phyloP scores from a whole-genome alignment of 2,797 vertebrate genomes.

The Danio jaintianensis region DNA sequence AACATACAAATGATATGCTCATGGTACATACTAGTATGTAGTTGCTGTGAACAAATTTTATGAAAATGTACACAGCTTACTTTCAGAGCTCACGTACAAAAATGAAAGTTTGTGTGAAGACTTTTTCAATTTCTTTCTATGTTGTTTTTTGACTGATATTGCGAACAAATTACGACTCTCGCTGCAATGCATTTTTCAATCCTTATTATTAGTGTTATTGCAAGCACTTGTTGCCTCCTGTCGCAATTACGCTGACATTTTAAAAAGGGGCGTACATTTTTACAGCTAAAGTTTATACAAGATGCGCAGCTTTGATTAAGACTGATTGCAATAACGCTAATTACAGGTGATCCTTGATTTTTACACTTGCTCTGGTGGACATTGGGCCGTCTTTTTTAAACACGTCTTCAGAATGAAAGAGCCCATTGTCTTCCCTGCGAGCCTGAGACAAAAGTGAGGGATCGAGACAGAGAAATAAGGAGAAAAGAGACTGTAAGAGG shows the following conservation, averaged over 20 bases:
- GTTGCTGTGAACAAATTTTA: too few relatives aligned
- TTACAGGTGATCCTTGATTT: constrained; percentile 65
- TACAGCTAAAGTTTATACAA: constrained; percentile 46
- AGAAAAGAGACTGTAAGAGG: constrained; percentile 20
- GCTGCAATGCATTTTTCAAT: constrained; percentile 49
- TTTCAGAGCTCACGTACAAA: too few relatives aligned
- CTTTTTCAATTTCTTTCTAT: background rate
- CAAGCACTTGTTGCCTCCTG: constrained; percentile 50
- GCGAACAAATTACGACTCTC: background rate
- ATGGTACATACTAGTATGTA: too few relatives aligned
- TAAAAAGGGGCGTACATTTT: constrained; percentile 49
- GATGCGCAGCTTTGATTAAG: constrained; percentile 54
- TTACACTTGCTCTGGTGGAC: constrained; percentile 70
- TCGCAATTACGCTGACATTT: constrained; percentile 51
- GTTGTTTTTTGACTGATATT: background rate
- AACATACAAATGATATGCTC: too few relatives aligned
- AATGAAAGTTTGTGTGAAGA: too few relatives aligned
- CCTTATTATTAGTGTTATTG: constrained; percentile 43
- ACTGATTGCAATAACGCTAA: constrained; percentile 69
- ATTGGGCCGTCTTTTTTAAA: constrained; percentile 66
- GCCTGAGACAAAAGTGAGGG: constrained; percentile 59
- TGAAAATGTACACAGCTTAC: too few relatives aligned
- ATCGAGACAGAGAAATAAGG: constrained; percentile 78
- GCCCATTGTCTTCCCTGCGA: constrained; percentile 67
- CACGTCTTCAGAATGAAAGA: constrained; percentile 64